Evolutionary conservation across 1,140 invertebrate genomes (phyloP), one percentile per base, ranked within the genome.

Genomic region (Aphelinus certus): DNA sequence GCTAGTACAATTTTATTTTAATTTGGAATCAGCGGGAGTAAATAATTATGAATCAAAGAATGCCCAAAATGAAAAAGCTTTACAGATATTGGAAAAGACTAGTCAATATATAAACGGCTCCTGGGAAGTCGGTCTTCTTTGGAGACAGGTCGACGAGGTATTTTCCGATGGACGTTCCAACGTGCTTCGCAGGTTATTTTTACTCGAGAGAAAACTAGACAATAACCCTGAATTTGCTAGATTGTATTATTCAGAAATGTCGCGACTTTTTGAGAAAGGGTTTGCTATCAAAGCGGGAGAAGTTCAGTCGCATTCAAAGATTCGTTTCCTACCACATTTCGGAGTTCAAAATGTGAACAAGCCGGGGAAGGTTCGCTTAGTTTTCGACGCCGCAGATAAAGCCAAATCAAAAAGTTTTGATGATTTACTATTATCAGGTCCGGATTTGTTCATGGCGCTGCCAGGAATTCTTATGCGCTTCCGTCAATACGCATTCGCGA

Each of bases 251-350:
- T 9, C 45, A 3, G 58, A 79, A 56, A 75, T 79, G 49, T 4
- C 73, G 3, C 58, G 61, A 9, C 78, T 72, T 9, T 51, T 76
- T 9, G 26, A 76, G 42, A 71, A 74, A 42, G 76, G 73, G 10
- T 82, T 79, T 62, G 73, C 77, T 3, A 26, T 47, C 46, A 65
- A 58, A 46, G 65, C 72, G 43, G 51, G 45, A 0, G 65, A 68
- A 64, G 47, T 9, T 1, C 1, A 26, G 3, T 55, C 47, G 1
- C 42, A 5, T 10, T 42, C n/a, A 2, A 26, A 56, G 9, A 58
- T 71, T 1, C 77, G 72, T 57, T 83, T 81, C 68, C 51, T 84
- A 9, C 83, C 83, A 7, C 78, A 83, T 60, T 83, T 84, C 61
- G 80, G 57, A 0, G 81, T 83, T 7, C 26, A n/a, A 7, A 78